Conservation (phyloP, 2,113 vertebrate genomes). For the Petromus typicus region DNA sequence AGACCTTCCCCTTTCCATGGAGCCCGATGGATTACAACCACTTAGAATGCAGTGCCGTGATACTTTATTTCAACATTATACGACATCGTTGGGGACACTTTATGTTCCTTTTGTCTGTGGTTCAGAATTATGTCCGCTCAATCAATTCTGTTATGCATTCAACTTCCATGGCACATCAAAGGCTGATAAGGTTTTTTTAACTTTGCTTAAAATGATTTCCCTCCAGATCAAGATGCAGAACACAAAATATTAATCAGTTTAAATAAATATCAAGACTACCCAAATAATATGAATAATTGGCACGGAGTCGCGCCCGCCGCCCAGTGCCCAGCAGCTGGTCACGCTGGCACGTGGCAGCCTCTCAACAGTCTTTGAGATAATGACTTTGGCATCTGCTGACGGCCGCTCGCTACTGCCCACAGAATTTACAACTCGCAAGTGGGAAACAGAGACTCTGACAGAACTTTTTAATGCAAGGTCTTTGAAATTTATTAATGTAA, state of each 20-base stretch:
- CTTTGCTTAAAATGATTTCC: conserved; percentile 90
- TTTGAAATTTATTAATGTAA: conserved; percentile 99
- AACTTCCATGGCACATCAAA: conserved; percentile 88
- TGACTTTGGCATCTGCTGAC: conserved; percentile 98
- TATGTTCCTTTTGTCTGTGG: conserved; percentile 86
- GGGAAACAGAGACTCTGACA: conserved; percentile 95
- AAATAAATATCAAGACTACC: conserved; percentile 97
- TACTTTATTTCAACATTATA: conserved; percentile 79
- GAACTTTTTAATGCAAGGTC: conserved; percentile 98
- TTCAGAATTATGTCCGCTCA: conserved; percentile 85
- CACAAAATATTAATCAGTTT: conserved; percentile 97
- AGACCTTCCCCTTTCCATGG: conserved; percentile 48
- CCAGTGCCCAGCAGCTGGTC: conserved; percentile 97
- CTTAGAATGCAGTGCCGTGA: conserved; percentile 68
- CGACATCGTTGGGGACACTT: conserved; percentile 85
- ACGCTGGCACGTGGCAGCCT: conserved; percentile 93
- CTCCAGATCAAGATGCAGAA: conserved; percentile 90
- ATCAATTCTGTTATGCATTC: conserved; percentile 86
- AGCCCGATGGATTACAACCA: conserved; percentile 54
- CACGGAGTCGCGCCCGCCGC: conserved; percentile 92
- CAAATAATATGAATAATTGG: conserved; percentile 98
- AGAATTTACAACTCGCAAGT: conserved; percentile 99
- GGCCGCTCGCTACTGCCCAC: conserved; percentile 95
- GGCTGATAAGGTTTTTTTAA: conserved; percentile 85
- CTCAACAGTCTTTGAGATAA: conserved; percentile 98